A percentile compares a stretch with the other conserved stretches of the same genome.
phyloP scores from a whole-genome alignment of 2,888 invertebrate genomes.

The Atrina japonica region DNA sequence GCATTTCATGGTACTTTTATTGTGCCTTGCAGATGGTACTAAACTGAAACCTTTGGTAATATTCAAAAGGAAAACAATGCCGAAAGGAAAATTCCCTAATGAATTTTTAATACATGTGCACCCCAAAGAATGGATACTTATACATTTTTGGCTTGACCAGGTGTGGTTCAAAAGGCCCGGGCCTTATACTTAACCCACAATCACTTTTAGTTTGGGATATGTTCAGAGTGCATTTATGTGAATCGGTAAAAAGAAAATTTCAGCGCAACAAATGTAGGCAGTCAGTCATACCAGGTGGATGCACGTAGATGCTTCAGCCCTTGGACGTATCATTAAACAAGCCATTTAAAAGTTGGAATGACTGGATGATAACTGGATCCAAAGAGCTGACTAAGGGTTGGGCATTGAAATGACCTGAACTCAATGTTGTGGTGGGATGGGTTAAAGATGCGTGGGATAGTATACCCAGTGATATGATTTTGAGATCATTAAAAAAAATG shows the following conservation, averaged over 20 bases:
- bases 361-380: no score
- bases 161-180: constrained; percentile 46
- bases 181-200: constrained; percentile 23
- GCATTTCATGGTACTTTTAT: constrained; percentile 51
- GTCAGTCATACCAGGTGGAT: no score
- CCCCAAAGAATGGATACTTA: constrained; percentile 45
- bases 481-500: not conserved
- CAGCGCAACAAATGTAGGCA: no score
- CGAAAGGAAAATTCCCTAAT: constrained; percentile 50
- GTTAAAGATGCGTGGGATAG: no score
- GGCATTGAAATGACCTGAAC: no score
- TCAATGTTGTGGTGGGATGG: no score
- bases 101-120: constrained; percentile 39
- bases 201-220: constrained; percentile 12
- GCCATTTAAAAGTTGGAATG: no score
- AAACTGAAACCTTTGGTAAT: constrained; percentile 51
- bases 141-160: constrained; percentile 36
- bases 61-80: constrained; percentile 52
- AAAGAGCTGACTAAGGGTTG: no score
- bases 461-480: not conserved
- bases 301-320: no score
- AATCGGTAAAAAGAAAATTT: no score
- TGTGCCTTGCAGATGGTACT: constrained; percentile 48
- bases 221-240: no score
- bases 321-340: no score